These are phyloP conservation scores for Delichon dasypus DNA, from an alignment of 2,797 vertebrate species.

Conservation along the genomic window DNA sequence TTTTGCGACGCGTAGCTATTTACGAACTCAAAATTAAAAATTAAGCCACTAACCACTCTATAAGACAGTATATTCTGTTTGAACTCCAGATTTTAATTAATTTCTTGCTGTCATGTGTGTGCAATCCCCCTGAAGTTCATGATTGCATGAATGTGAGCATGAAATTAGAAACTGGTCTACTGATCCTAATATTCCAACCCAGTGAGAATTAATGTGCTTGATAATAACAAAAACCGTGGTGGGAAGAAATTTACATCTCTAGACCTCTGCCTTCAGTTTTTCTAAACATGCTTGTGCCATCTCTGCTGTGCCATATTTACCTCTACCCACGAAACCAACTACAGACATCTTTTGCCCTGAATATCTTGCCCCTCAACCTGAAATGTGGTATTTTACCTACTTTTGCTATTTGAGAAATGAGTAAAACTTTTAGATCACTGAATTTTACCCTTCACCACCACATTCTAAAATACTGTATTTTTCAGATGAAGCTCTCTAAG, in stretches of 20 bases:
- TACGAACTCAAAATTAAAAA: neutral
- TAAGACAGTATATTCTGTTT: neutral
- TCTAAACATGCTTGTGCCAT: neutral
- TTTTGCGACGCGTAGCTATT: neutral
- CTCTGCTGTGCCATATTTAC: neutral
- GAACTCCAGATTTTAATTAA: neutral
- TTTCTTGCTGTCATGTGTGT: neutral
- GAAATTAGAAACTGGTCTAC: neutral
- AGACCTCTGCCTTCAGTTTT: neutral
- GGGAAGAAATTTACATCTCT: neutral
- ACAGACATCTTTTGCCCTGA: neutral
- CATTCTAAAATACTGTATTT: neutral
- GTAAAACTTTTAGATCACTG: neutral
- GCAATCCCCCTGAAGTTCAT: neutral
- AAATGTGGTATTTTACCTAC: neutral
- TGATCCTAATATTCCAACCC: neutral
- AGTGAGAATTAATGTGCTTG: neutral
- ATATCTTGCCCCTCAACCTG: neutral
- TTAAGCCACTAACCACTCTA: neutral
- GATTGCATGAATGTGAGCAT: neutral
- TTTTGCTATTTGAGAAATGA: neutral
- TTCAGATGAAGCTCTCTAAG: neutral
- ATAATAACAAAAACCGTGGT: neutral
- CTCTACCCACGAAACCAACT: neutral
- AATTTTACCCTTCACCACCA: neutral